Base-by-base conservation (phyloP, 1,140 invertebrate species). In the Idris sp. region DNA sequence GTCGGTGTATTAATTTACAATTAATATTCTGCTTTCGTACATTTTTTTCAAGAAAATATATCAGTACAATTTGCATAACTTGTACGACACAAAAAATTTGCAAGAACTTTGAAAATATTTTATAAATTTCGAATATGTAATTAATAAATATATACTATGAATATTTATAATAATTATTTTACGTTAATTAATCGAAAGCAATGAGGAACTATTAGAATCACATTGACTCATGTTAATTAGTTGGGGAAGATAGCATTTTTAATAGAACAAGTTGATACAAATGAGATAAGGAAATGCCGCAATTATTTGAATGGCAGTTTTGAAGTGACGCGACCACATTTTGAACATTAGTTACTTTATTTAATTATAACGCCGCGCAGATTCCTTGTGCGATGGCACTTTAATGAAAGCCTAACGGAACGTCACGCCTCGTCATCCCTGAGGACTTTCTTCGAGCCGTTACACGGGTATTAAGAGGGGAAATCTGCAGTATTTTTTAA, bases 321-420 rank as follows among this genome's bases (percentile, higher is more conserved):
- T 51, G 10, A 35, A 49, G 44, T 13, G 16, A 18, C 18, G 36
- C 25, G 9, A 33, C 49, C 53, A 38, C 44, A 72, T 58, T 74
- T 73, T 40, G 59, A 69, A 76, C 77, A 81, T 83, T 85, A 81
- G 65, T 86, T 84, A 82, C 79, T 69, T 79, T 82, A 81, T 83
- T 84, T 83, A 83, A 82, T 81, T 84, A 82, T 77, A 79, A 80
- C 76, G 43, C 56, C 43, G 67, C 67, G 35, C 65, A 73, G 73
- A 68, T 74, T 79, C 74, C 74, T 74, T 72, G 51, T 78, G 79
- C 58, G 81, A 79, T 81, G 78, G 58, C 51, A 69, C 76, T 84
- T 83, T 86, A 86, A 87, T 86, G 83, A 84, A 83, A 84, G 79
- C 75, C 74, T 76, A 81, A 71, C 74, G 71, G 78, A 77, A 82